Percentiles rank a stretch among this genome's conserved stretches.
Evolutionary conservation across 2,888 invertebrate species (phyloP).

Genomic region (Drosophila hamatofila): DNA sequence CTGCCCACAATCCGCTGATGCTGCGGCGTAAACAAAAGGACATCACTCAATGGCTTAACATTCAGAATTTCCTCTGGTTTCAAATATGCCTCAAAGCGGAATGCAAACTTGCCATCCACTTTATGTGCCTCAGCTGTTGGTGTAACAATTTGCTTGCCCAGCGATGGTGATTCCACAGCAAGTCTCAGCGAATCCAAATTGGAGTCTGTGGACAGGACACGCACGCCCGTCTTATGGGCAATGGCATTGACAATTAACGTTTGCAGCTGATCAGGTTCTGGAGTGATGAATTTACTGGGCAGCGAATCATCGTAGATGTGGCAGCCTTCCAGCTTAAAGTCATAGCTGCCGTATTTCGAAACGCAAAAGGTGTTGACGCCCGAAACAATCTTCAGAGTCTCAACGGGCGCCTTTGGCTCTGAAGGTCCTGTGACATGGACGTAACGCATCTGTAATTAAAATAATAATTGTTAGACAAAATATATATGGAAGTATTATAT

Average conservation of each 20-base stretch:
- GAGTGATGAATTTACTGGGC: constrained; percentile 85
- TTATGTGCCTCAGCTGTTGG: constrained; percentile 85
- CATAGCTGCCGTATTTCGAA: constrained; percentile 89
- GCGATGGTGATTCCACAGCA: constrained; percentile 68
- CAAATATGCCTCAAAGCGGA: constrained; percentile 82
- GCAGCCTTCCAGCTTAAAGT: constrained; percentile 91
- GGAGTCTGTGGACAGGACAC: constrained; percentile 85
- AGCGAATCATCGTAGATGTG: constrained; percentile 88
- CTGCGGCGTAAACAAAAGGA: constrained; percentile 90
- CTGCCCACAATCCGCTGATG: constrained; percentile 88
- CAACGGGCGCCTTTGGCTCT: constrained; percentile 46
- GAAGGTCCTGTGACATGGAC: constrained; percentile 55
- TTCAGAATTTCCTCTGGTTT: constrained; percentile 85
- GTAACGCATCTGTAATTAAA: constrained; percentile 74
- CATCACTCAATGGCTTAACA: constrained; percentile 89
- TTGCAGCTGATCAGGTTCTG: constrained; percentile 78
- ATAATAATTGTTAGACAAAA: background rate
- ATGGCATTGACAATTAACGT: constrained; percentile 86
- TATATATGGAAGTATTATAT: background rate
- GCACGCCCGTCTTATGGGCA: constrained; percentile 87
- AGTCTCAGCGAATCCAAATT: constrained; percentile 78
- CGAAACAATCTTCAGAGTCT: constrained; percentile 86
- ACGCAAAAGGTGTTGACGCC: constrained; percentile 92
- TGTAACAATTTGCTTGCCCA: constrained; percentile 74
- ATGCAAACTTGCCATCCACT: constrained; percentile 85